Evolutionary conservation across 2,113 vertebrate genomes (phyloP).

Genomic region (Pandion haliaetus): DNA sequence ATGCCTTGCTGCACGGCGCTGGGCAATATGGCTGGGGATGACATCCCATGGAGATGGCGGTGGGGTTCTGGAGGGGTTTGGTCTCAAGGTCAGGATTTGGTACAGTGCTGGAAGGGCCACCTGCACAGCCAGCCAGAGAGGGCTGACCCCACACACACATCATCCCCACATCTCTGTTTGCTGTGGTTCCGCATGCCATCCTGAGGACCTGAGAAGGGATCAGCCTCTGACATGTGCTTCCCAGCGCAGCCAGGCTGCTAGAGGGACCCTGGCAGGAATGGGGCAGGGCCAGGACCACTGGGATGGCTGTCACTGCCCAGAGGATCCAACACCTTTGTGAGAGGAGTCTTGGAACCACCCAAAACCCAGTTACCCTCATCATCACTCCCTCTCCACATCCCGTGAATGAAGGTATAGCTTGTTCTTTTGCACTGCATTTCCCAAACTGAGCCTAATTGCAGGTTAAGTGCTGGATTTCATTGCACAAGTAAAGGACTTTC

Average conservation of each 20-base stretch:
- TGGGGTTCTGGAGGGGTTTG: neutral
- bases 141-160: too few relatives aligned
- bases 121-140: neutral
- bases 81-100: neutral
- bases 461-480: neutral
- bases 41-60: accelerated
- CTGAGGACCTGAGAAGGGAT: accelerated
- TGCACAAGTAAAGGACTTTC: neutral
- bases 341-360: neutral
- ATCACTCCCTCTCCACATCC: accelerated
- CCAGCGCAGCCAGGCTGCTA: accelerated
- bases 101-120: accelerated
- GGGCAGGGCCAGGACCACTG: accelerated
- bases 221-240: accelerated
- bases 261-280: accelerated
- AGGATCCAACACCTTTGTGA: neutral
- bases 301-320: too few relatives aligned
- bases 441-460: neutral
- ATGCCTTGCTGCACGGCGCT: neutral
- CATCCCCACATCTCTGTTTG: too few relatives aligned
- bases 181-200: accelerated
- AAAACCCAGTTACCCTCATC: accelerated
- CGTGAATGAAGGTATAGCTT: accelerated
- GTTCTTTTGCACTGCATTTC: neutral
- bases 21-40: accelerated